Percentiles rank a stretch among this genome's conserved stretches.
These are phyloP conservation scores for Leptodactylus fuscus DNA, from an alignment of 2,113 vertebrate genomes.

Conservation along the genomic window DNA sequence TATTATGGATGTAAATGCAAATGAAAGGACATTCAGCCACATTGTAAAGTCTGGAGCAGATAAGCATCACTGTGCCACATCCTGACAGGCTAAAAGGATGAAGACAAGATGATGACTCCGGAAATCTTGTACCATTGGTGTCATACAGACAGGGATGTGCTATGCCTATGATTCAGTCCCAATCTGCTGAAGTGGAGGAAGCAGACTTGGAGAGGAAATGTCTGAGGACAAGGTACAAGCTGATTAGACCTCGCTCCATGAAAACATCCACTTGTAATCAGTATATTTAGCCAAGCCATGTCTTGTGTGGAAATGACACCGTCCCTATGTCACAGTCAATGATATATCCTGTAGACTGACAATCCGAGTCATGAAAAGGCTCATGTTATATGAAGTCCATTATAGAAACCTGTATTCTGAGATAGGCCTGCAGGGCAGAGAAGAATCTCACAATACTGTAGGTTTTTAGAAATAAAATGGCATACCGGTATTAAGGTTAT, in stretches of 20 bases:
- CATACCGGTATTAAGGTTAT: too few relatives aligned
- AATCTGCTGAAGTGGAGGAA: slow-evolving; percentile 50
- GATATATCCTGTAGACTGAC: neutral
- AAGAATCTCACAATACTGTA: too few relatives aligned
- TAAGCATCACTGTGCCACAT: slow-evolving; percentile 4
- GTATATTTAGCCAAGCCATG: slow-evolving; percentile 41
- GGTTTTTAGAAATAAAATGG: too few relatives aligned
- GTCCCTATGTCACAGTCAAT: neutral
- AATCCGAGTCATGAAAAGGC: too few relatives aligned
- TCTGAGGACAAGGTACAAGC: slow-evolving; percentile 60
- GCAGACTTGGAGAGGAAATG: slow-evolving; percentile 63
- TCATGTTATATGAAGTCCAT: too few relatives aligned
- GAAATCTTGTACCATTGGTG: neutral
- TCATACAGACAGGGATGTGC: slow-evolving; percentile 21
- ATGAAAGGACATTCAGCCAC: neutral
- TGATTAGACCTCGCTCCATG: slow-evolving; percentile 61
- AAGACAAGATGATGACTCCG: neutral
- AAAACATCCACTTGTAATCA: slow-evolving; percentile 15
- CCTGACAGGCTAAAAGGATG: slow-evolving; percentile 1
- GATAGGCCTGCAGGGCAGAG: too few relatives aligned
- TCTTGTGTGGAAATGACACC: neutral
- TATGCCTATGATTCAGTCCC: slow-evolving; percentile 32
- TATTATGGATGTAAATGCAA: neutral
- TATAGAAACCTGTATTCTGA: too few relatives aligned
- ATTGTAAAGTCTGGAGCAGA: neutral